Percentiles rank a stretch among this genome's conserved stretches.
These are phyloP conservation scores for Rhabdomys dilectus DNA, from an alignment of 2,113 vertebrate species.

Conservation along the genomic window DNA sequence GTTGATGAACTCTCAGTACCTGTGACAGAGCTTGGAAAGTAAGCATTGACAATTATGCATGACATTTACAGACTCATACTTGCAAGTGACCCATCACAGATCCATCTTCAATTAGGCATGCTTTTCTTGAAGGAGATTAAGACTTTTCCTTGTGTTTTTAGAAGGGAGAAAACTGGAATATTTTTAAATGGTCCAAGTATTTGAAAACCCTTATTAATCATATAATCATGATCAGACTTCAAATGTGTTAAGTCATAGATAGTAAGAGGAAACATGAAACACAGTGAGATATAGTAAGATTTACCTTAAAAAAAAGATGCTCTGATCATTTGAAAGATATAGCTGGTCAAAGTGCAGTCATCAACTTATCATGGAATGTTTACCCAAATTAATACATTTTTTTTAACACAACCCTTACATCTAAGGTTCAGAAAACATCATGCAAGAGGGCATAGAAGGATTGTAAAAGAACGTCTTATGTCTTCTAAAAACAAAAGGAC, in stretches of 20 bases:
- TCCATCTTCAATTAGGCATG: background rate
- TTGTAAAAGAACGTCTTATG: background rate
- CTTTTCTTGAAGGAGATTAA: background rate
- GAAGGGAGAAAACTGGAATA: background rate
- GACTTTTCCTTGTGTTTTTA: background rate
- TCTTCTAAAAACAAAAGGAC: background rate
- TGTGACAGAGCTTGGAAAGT: background rate
- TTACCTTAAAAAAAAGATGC: background rate
- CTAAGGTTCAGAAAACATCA: background rate
- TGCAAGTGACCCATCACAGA: background rate
- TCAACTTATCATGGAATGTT: background rate
- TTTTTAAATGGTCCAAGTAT: background rate
- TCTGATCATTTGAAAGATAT: background rate
- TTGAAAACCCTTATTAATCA: background rate
- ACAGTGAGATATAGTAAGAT: background rate
- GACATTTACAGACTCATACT: background rate
- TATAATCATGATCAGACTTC: background rate
- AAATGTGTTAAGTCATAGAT: background rate
- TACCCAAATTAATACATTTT: background rate
- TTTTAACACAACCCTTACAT: background rate
- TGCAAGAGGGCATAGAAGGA: background rate
- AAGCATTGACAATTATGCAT: background rate
- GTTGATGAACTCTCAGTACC: background rate
- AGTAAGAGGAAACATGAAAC: background rate
- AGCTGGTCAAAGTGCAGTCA: background rate